Evolutionary conservation across 2,888 invertebrate genomes (phyloP), one percentile per base, ranked within the genome.

Genomic region (Andrena hattorfiana): DNA sequence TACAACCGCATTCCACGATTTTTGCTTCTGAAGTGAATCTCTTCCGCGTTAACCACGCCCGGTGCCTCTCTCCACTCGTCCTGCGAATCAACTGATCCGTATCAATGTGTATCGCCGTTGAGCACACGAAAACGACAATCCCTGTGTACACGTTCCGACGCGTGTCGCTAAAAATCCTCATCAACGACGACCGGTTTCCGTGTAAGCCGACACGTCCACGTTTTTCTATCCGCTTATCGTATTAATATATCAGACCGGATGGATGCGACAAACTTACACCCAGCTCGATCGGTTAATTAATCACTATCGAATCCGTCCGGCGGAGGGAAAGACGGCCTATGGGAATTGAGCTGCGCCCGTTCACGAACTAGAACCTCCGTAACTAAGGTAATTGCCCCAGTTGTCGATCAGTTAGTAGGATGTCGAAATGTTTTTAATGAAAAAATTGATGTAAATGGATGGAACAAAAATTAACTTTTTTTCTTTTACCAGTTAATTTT

Each of bases 221-320:
- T n/a, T 60, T 60, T n/a, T 13, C 13, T 13, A 28, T 60, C 30
- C 60, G 8, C 30, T 6, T 28, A 32, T 32, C 16, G 60, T 7
- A 8, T 2, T 8, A 2, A 23, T 13, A 26, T 13, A 59, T 23
- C 26, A 28, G 28, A 16, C 13, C 26, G 35, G 10, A 13, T 13
- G 8, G 16, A 59, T 13, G 59, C 59, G 6, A 20, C 7, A 49
- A 16, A 23, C 6, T 35, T 49, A 23, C 16, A 23, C 23, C 63
- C 23, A 8, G 23, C 30, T 48, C 54, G 42, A 26, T 77, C n/a
- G 28, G 32, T 60, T 60, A 66, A 77, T 72, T 66, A 66, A 48
- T 5, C 10, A 8, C 66, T 13, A 73, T 66, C 63, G 26, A 42
- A 66, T 66, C 42, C 35, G n/a, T 51, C 13, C 54, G 30, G 26